Evolutionary conservation across 2,797 vertebrate species (phyloP), one percentile per base, ranked within the genome.

Genomic region (Syngnathus acus): DNA sequence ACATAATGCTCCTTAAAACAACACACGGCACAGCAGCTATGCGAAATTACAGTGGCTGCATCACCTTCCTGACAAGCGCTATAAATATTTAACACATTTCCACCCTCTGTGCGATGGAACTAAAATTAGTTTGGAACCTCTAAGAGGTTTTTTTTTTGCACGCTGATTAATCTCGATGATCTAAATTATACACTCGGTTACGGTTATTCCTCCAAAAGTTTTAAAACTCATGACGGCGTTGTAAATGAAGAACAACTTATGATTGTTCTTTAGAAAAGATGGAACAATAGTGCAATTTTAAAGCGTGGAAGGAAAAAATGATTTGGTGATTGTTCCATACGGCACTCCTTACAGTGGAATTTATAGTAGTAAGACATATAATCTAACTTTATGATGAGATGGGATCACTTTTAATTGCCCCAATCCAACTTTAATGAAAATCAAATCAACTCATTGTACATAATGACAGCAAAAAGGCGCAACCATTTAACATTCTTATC

Each of bases 81-180:
- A 68, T 72, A 73, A 71, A 80, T 77, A 74, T 75, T 75, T 72
- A 72, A 70, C 60, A 65, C 68, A 58, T 19, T 60, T 62, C 65
- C 64, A 72, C 62, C 50, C 76, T 79, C 72, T 61, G 21, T 53
- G 65, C n/a, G 53, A 50, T 26, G 43, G 40, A 32, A 62, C 19
- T 45, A 26, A 32, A 45, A 62, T 62, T 45, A 45, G 14, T 62
- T 62, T 62, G 42, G 42, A 45, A 45, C n/a, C 42, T 45, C 42
- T 17, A 43, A 43, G 40, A 62, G 40, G 14, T 45, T 23, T 26
- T 45, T 62, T 57, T 57, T 38, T 37, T 7, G 3, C 1, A 5
- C 11, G 87, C 83, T 86, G 81, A 87, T 89, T 87, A 85, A 88
- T 84, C 75, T 78, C 43, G 54, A 78, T 79, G 79, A 6, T 59